Conservation (phyloP, 2,113 vertebrate genomes). For the Naja naja region DNA sequence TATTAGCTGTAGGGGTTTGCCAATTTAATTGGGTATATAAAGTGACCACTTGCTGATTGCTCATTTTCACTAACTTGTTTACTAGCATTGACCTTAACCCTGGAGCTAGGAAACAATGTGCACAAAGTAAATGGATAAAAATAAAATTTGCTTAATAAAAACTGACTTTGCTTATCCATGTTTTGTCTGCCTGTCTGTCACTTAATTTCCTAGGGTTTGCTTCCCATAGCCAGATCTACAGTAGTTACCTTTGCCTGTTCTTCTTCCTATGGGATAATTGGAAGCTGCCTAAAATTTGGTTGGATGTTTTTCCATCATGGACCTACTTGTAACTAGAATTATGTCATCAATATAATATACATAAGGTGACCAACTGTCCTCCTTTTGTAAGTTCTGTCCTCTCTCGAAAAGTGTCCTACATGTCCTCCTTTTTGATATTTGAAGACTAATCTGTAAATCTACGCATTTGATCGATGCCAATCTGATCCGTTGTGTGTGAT, state of each 20-base stretch:
- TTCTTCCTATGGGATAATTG: neutral
- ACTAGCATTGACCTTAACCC: neutral
- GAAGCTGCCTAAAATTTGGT: neutral
- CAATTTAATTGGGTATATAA: slow-evolving; percentile 9
- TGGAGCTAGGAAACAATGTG: neutral
- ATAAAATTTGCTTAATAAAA: neutral
- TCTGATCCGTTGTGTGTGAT: no score
- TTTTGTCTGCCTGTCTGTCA: neutral
- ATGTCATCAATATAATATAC: neutral
- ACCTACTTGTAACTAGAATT: neutral
- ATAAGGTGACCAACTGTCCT: no score
- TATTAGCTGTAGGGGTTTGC: slow-evolving; percentile 2
- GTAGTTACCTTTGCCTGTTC: neutral
- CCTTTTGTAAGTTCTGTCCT: no score
- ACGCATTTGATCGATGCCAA: no score
- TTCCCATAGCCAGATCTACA: neutral
- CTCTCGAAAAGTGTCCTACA: no score
- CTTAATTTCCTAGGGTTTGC: neutral
- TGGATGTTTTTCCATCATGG: neutral
- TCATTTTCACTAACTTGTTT: neutral
- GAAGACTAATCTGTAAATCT: no score
- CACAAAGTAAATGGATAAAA: neutral
- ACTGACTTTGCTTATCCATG: neutral
- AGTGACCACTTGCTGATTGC: fast-evolving
- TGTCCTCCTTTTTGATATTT: no score